These are phyloP conservation scores for Thunnus thynnus DNA, from an alignment of 2,113 vertebrate species.

Conservation along the genomic window DNA sequence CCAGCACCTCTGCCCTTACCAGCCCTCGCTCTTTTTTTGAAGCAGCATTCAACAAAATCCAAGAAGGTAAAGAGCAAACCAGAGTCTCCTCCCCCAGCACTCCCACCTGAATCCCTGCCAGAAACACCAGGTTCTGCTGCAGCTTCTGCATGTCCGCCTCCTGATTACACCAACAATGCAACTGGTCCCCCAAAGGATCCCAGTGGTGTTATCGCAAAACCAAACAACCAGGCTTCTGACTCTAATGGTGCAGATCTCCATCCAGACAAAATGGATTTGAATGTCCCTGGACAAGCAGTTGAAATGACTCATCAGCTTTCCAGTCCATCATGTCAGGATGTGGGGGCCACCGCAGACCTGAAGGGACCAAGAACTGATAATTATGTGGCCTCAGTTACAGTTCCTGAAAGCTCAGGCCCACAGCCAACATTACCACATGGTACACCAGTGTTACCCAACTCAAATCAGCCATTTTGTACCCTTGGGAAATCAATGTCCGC, in stretches of 20 bases:
- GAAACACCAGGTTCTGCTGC: slow-evolving; percentile 22
- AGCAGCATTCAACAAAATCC: slow-evolving; percentile 78
- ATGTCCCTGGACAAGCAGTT: background rate
- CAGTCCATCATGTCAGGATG: background rate
- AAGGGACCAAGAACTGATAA: slow-evolving; percentile 7
- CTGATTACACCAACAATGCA: background rate
- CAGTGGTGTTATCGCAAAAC: background rate
- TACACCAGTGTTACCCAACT: slow-evolving; percentile 27
- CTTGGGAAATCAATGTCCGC: background rate
- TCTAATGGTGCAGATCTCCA: background rate
- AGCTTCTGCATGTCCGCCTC: background rate
- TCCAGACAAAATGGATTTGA: background rate
- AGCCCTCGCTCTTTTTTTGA: slow-evolving; percentile 82
- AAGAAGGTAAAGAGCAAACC: slow-evolving; percentile 59
- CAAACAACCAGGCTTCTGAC: background rate
- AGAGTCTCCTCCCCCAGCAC: background rate
- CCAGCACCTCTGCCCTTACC: slow-evolving; percentile 77
- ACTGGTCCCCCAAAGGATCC: background rate
- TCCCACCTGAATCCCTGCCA: slow-evolving; percentile 21
- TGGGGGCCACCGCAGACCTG: background rate
- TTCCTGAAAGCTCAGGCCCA: slow-evolving; percentile 8
- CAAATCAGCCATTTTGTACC: slow-evolving; percentile 13
- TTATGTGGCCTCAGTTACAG: background rate
- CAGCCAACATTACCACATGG: slow-evolving; percentile 14
- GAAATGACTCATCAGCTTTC: background rate